Conservation (phyloP, 2,113 vertebrate species). For the Promerops cafer region DNA sequence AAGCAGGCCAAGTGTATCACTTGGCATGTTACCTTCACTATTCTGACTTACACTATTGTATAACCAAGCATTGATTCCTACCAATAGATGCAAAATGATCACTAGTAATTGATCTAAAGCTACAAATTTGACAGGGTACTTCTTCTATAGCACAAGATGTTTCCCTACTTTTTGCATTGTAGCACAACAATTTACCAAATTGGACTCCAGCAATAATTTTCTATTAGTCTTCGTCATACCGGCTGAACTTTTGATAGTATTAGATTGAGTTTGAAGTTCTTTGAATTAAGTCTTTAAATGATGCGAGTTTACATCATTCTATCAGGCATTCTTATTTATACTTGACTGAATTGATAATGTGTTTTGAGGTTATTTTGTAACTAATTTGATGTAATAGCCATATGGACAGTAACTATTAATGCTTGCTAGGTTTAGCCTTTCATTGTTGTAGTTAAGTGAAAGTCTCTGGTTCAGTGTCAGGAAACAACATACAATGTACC, state of each 20-base stretch:
- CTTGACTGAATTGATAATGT: conserved; percentile 77
- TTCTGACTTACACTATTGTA: conserved; percentile 67
- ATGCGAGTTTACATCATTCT: conserved; percentile 79
- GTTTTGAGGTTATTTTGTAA: conserved; percentile 71
- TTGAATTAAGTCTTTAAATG: conserved; percentile 77
- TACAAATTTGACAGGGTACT: conserved; percentile 80
- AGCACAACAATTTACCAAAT: conserved; percentile 81
- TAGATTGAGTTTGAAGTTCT: conserved; percentile 75
- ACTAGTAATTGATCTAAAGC: conserved; percentile 71
- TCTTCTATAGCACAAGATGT: conserved; percentile 79
- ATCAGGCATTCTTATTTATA: conserved; percentile 83
- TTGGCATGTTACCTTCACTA: conserved; percentile 57
- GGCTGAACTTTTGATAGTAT: conserved; percentile 77
- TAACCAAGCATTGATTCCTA: conserved; percentile 71
- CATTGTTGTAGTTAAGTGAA: conserved; percentile 55
- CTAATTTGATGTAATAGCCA: conserved; percentile 82
- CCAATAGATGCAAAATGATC: conserved; percentile 69
- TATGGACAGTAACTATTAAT: conserved; percentile 72
- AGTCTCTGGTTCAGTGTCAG: conserved; percentile 66
- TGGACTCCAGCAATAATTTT: conserved; percentile 83
- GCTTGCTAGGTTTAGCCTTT: conserved; percentile 70
- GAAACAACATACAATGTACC: conserved; percentile 57
- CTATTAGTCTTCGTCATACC: conserved; percentile 73
- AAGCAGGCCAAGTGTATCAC: conserved; percentile 62
- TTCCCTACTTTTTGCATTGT: conserved; percentile 72